Conservation (phyloP, 2,113 vertebrate species). For the Jaculus jaculus region DNA sequence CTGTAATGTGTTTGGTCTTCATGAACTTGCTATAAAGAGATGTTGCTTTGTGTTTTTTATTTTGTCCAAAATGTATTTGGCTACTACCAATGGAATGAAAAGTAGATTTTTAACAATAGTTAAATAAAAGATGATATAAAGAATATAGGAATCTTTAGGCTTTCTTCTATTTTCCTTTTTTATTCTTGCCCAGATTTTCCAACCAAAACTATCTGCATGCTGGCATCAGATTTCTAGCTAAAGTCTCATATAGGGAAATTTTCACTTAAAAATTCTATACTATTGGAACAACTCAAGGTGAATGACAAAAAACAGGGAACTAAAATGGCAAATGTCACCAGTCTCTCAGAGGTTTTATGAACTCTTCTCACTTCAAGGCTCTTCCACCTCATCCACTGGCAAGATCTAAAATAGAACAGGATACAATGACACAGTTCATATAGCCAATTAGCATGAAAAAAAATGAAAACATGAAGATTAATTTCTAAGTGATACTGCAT, state of each 20-base stretch:
- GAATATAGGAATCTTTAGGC: not conserved
- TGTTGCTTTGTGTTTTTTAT: not conserved
- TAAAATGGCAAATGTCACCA: not conserved
- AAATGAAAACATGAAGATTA: constrained; percentile 2
- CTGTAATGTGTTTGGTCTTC: not conserved
- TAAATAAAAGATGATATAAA: not conserved
- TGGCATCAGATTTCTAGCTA: not conserved
- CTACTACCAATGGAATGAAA: not conserved
- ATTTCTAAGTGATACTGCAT: not conserved
- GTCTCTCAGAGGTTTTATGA: not conserved
- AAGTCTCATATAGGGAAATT: not conserved
- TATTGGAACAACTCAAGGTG: not conserved
- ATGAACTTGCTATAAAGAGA: not conserved
- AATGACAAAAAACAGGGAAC: not conserved
- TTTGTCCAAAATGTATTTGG: not conserved
- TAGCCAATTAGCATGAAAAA: not conserved
- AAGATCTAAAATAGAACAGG: not conserved
- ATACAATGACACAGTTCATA: not conserved
- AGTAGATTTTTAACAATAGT: not conserved
- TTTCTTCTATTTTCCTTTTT: not conserved
- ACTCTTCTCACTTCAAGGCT: not conserved
- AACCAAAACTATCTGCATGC: not conserved
- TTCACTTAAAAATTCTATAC: not conserved
- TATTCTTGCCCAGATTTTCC: not conserved
- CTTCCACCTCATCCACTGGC: not conserved